A percentile compares a stretch with the other conserved stretches of the same genome.
phyloP scores from a whole-genome alignment of 1,140 invertebrate genomes.

The Bombus fervidus region DNA sequence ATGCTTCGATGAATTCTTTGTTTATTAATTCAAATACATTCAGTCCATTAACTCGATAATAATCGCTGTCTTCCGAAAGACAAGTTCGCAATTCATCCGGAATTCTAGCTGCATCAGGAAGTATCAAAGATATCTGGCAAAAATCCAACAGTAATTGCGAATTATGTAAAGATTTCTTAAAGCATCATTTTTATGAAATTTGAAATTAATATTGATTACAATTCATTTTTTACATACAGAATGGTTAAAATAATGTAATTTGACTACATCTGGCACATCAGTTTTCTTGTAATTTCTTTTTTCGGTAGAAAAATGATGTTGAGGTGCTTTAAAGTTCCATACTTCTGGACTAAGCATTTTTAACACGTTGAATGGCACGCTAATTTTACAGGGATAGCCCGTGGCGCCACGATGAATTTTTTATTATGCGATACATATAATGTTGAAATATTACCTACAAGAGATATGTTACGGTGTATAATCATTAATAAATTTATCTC shows the following conservation, averaged over 20 bases:
- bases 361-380: neutral
- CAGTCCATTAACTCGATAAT: constrained; percentile 82
- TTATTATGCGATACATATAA: too few relatives aligned
- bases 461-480: too few relatives aligned
- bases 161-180: constrained; percentile 73
- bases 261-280: constrained; percentile 67
- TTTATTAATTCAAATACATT: constrained; percentile 79
- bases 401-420: too few relatives aligned
- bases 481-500: too few relatives aligned
- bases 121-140: constrained; percentile 82
- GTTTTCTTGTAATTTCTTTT: constrained; percentile 60
- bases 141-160: constrained; percentile 72
- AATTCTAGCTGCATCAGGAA: constrained; percentile 80
- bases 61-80: constrained; percentile 82
- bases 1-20: constrained; percentile 83
- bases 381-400: too few relatives aligned
- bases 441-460: too few relatives aligned
- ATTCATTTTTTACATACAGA: constrained; percentile 77
- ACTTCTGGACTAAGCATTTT: constrained; percentile 84
- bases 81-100: constrained; percentile 75
- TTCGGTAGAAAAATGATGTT: constrained; percentile 72
- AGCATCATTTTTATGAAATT: constrained; percentile 66
- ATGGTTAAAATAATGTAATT: constrained; percentile 82
- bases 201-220: constrained; percentile 22
- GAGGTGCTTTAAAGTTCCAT: constrained; percentile 81